Evolutionary conservation across 1,140 invertebrate species (phyloP).

Genomic region (Gyrodactylus salaris): DNA sequence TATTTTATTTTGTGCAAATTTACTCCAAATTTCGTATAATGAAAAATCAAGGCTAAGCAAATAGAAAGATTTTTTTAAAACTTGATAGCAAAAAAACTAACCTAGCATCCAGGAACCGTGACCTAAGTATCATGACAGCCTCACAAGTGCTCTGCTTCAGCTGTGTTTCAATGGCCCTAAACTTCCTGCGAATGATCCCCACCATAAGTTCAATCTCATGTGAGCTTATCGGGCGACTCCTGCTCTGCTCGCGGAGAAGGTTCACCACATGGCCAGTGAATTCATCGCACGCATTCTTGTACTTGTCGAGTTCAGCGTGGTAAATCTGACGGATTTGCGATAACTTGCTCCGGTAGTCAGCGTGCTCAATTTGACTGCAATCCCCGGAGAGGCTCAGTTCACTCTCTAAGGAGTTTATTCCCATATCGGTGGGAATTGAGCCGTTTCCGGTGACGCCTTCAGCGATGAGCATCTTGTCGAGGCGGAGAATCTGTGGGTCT

Average conservation of each 20-base stretch:
- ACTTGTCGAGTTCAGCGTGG: conserved; percentile 93
- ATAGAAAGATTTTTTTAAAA: neutral
- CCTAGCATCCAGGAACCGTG: conserved; percentile 63
- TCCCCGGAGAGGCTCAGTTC: neutral
- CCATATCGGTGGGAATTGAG: conserved; percentile 31
- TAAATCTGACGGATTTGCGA: conserved; percentile 97
- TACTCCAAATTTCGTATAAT: neutral
- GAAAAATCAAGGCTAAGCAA: neutral
- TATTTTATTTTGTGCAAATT: no score
- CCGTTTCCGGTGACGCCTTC: conserved; percentile 92
- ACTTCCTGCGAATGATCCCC: conserved; percentile 95
- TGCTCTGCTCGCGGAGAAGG: conserved; percentile 70
- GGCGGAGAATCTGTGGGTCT: conserved; percentile 81
- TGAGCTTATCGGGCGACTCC: conserved; percentile 65
- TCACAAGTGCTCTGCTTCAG: conserved; percentile 91
- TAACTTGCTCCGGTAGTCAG: conserved; percentile 86
- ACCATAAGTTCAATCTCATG: conserved; percentile 99
- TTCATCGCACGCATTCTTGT: conserved; percentile 90
- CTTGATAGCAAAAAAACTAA: conserved; percentile 13
- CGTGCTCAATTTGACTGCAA: conserved; percentile 48
- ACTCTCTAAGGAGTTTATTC: conserved; percentile 4
- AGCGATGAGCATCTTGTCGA: conserved; percentile 98
- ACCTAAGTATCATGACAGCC: conserved; percentile 94
- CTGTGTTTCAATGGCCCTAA: conserved; percentile 97
- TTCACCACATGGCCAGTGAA: conserved; percentile 99